Conservation (phyloP, 2,888 invertebrate genomes). For the Limnephilus marmoratus region DNA sequence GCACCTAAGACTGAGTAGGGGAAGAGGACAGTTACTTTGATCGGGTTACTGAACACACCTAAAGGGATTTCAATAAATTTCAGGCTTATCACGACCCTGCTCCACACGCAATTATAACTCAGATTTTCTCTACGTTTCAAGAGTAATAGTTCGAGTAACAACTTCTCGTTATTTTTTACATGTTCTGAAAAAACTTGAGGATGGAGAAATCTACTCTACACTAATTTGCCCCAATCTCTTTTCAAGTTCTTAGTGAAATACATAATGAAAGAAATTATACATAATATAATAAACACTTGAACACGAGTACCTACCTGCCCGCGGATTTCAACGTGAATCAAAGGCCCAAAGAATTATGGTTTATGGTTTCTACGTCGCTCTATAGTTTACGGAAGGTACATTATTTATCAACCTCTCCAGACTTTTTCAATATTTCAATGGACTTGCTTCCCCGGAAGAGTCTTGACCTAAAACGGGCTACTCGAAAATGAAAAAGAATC, state of each 20-base stretch:
- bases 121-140: background rate
- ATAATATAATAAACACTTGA: background rate
- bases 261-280: background rate
- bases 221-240: background rate
- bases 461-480: constrained; percentile 30
- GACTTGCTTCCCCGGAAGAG: constrained; percentile 22
- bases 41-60: background rate
- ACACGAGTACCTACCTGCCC: background rate
- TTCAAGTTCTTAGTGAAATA: background rate
- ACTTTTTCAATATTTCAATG: constrained; percentile 43
- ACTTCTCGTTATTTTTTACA: background rate
- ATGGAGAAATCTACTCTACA: background rate
- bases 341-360: background rate
- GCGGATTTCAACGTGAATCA: background rate
- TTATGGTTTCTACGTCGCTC: background rate
- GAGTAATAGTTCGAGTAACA: too few relatives aligned
- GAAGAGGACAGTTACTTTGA: background rate
- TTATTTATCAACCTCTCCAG: constrained; percentile 5
- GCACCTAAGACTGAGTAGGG: background rate
- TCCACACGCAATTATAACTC: background rate
- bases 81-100: background rate
- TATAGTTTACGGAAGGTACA: background rate
- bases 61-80: background rate
- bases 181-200: background rate
- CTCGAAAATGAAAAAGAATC: background rate